Conservation (phyloP, 2,888 invertebrate genomes). For the Amphiduros pacificus region DNA sequence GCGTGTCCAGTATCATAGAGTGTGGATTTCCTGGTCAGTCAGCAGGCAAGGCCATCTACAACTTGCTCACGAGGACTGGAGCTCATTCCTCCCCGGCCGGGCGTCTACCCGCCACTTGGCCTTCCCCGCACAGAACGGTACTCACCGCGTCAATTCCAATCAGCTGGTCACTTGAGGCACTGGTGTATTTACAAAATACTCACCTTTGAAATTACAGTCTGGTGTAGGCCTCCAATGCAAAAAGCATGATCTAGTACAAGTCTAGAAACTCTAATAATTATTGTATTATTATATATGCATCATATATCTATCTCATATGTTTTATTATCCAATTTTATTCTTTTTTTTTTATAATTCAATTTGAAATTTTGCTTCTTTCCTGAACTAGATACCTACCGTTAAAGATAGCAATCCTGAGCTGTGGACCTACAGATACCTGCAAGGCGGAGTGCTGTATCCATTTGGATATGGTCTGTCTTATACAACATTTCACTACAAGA, state of each 20-base stretch:
- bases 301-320: no score
- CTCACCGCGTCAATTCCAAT: neutral
- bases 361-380: no score
- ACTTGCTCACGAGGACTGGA: conserved; percentile 18
- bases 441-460: conserved; percentile 35
- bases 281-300: no score
- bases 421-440: conserved; percentile 48
- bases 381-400: no score
- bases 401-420: no score
- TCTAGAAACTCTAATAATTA: no score
- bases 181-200: no score
- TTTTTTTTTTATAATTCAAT: no score
- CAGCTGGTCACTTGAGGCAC: neutral
- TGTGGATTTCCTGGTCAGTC: conserved; percentile 35
- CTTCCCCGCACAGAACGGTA: conserved; percentile 28
- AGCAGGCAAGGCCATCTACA: conserved; percentile 30
- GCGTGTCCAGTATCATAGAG: conserved; percentile 29
- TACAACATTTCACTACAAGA: conserved; percentile 6
- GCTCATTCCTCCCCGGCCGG: conserved; percentile 24
- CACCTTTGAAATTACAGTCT: no score
- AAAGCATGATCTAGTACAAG: no score
- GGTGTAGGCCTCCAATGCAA: no score
- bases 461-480: conserved; percentile 22
- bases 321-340: no score
- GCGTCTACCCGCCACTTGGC: conserved; percentile 32